A percentile compares a stretch with the other conserved stretches of the same genome.
Conservation (phyloP, 2,113 vertebrate species). For the Turdus rufiventris region DNA sequence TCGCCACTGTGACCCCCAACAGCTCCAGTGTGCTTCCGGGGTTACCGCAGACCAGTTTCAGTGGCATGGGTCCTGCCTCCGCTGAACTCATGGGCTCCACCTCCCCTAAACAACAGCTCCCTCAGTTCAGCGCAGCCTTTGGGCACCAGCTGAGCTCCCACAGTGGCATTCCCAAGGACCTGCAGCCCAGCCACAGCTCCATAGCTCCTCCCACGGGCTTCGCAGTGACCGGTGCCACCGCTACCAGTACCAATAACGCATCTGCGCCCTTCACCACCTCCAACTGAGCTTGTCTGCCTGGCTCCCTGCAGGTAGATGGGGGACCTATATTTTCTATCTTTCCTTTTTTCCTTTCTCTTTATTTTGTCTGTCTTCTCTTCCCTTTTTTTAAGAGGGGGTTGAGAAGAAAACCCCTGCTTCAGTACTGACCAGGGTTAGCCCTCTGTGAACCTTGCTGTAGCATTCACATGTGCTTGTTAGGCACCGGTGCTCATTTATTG, state of each 20-base stretch:
- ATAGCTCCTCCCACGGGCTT: slow-evolving; percentile 96
- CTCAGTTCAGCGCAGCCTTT: slow-evolving; percentile 98
- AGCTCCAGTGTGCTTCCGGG: slow-evolving; percentile 85
- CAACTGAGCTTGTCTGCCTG: slow-evolving; percentile 77
- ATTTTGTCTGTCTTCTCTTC: slow-evolving; percentile 57
- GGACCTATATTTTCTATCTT: slow-evolving; percentile 70
- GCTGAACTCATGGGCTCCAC: slow-evolving; percentile 86
- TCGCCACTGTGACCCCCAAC: slow-evolving; percentile 83
- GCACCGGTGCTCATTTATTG: slow-evolving; percentile 80
- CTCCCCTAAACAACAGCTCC: slow-evolving; percentile 95
- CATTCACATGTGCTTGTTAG: slow-evolving; percentile 73
- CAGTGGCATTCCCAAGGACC: slow-evolving; percentile 98
- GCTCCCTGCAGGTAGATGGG: slow-evolving; percentile 72
- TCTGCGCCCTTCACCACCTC: slow-evolving; percentile 86
- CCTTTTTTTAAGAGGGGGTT: slow-evolving; percentile 48
- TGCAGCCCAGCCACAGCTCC: slow-evolving; percentile 99
- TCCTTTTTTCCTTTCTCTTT: slow-evolving; percentile 56
- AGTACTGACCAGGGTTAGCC: slow-evolving; percentile 67
- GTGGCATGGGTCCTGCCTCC: slow-evolving; percentile 79
- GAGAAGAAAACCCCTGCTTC: slow-evolving; percentile 48
- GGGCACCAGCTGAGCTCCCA: slow-evolving; percentile 97
- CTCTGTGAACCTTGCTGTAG: slow-evolving; percentile 70
- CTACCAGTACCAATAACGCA: slow-evolving; percentile 91
- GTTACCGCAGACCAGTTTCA: slow-evolving; percentile 87
- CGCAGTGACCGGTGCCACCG: slow-evolving; percentile 88